Percentiles rank a stretch among this genome's conserved stretches.
phyloP scores from a whole-genome alignment of 2,888 invertebrate species.

The Pterostichus niger region DNA sequence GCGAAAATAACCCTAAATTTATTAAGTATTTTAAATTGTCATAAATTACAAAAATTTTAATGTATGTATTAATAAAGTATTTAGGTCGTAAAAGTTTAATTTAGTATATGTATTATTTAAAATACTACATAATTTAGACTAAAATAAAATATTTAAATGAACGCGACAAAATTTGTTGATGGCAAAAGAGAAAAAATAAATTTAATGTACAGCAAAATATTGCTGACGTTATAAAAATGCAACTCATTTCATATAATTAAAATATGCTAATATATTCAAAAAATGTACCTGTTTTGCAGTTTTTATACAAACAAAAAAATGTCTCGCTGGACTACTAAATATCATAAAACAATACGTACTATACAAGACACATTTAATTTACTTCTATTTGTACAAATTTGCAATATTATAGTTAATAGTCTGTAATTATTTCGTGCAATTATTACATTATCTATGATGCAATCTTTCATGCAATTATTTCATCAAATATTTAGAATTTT shows the following conservation, averaged over 20 bases:
- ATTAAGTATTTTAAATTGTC: too few species aligned
- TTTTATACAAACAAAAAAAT: conserved; percentile 11
- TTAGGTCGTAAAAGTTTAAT: too few species aligned
- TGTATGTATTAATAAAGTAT: too few species aligned
- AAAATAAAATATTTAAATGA: too few species aligned
- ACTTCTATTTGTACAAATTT: background rate
- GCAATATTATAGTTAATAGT: background rate
- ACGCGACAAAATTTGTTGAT: too few species aligned
- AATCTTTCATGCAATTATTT: conserved; percentile 13
- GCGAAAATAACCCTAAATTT: too few species aligned
- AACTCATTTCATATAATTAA: conserved; percentile 13
- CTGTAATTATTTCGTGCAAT: background rate
- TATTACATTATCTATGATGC: background rate
- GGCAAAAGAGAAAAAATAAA: too few species aligned
- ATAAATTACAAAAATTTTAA: too few species aligned
- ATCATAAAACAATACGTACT: background rate
- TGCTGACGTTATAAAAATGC: conserved; percentile 26
- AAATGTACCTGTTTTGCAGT: conserved; percentile 13
- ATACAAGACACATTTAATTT: background rate
- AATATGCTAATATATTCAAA: conserved; percentile 31
- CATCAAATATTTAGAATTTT: conserved; percentile 16
- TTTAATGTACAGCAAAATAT: background rate
- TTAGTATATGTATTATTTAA: too few species aligned
- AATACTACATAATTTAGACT: too few species aligned
- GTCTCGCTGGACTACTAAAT: conserved; percentile 9